phyloP scores from a whole-genome alignment of 2,888 invertebrate genomes.

The Cerceris ruficornis region DNA sequence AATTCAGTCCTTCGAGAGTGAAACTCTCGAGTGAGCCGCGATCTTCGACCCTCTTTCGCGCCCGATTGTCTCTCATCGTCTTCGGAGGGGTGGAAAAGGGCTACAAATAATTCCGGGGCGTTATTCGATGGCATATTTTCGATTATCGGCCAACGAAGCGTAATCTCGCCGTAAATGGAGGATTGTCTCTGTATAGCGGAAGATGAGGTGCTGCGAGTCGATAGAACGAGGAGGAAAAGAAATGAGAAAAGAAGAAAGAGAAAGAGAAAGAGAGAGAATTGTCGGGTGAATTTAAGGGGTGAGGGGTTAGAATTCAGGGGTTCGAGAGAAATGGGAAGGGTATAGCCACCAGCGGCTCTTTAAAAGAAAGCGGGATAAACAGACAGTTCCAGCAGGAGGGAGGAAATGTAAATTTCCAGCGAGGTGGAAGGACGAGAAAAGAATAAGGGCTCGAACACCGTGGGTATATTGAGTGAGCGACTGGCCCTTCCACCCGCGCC shows the following conservation, averaged over 20 bases:
- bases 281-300: conserved; percentile 39
- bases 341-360: conserved; percentile 77
- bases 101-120: conserved; percentile 77
- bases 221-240: conserved; percentile 39
- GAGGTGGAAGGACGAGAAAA: conserved; percentile 80
- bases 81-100: conserved; percentile 23
- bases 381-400: conserved; percentile 79
- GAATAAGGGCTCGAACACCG: conserved; percentile 79
- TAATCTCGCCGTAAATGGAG: conserved; percentile 80
- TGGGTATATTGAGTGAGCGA: conserved; percentile 77
- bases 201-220: conserved; percentile 69
- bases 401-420: conserved; percentile 82
- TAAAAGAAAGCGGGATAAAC: conserved; percentile 82
- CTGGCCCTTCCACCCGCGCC: conserved; percentile 59
- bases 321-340: conserved; percentile 51
- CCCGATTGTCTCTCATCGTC: conserved; percentile 62
- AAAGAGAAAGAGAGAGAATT: conserved; percentile 28
- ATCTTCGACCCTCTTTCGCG: conserved; percentile 46
- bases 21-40: conserved; percentile 63
- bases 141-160: conserved; percentile 81
- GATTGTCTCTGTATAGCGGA: conserved; percentile 75
- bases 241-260: conserved; percentile 32
- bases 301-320: conserved; percentile 43
- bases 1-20: conserved; percentile 45
- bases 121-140: conserved; percentile 80